Percentiles rank a stretch among this genome's conserved stretches.
phyloP scores from a whole-genome alignment of 1,140 invertebrate genomes.

The Idris sp. region DNA sequence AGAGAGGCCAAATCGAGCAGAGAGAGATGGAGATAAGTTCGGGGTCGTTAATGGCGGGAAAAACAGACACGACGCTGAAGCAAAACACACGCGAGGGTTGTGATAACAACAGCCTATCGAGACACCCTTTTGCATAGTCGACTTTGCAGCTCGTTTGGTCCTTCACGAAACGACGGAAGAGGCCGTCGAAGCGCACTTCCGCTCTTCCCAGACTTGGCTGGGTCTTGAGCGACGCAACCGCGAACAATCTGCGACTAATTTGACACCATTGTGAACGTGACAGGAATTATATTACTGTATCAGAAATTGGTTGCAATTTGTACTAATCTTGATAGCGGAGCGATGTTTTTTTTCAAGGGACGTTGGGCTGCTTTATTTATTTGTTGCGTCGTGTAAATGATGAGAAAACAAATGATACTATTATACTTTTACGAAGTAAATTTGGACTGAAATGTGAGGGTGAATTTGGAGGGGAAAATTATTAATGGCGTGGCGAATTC shows the following conservation, averaged over 20 bases:
- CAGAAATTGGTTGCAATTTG: constrained; percentile 38
- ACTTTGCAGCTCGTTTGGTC: constrained; percentile 50
- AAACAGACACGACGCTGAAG: constrained; percentile 67
- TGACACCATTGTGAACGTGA: constrained; percentile 56
- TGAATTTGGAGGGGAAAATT: too few species aligned
- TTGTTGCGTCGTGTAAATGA: constrained; percentile 18
- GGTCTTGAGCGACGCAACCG: constrained; percentile 38
- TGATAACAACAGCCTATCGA: constrained; percentile 62
- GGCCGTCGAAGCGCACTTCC: constrained; percentile 38
- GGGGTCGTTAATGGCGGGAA: constrained; percentile 71
- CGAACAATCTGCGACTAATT: constrained; percentile 64
- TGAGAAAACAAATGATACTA: constrained; percentile 19
- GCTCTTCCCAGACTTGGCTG: constrained; percentile 15
- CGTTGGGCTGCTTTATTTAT: too few species aligned
- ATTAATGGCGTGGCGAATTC: too few species aligned
- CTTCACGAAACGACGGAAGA: constrained; percentile 49
- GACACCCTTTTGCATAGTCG: constrained; percentile 51
- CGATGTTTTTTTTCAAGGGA: too few species aligned
- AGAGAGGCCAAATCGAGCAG: too few species aligned
- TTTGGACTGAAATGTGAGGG: neutral
- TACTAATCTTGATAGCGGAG: constrained; percentile 39
- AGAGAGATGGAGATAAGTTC: too few species aligned
- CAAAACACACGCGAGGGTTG: constrained; percentile 67
- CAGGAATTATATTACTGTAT: constrained; percentile 45
- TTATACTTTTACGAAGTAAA: constrained; percentile 10